phyloP scores from a whole-genome alignment of 2,113 vertebrate species.

The Glaucomys volans region DNA sequence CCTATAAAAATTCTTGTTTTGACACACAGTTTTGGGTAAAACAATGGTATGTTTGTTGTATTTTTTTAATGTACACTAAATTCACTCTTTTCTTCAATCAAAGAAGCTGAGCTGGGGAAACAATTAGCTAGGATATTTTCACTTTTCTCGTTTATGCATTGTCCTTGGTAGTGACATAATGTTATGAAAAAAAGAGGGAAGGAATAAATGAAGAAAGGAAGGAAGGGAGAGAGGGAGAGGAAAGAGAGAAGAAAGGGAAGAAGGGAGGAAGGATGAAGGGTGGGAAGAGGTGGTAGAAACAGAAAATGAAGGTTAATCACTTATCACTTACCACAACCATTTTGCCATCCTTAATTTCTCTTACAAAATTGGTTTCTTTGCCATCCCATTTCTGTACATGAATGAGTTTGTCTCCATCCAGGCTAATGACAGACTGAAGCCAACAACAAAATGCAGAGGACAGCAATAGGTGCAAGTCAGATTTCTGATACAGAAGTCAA shows the following conservation, averaged over 20 bases:
- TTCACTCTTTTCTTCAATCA: slow-evolving; percentile 4
- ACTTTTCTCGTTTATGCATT: not conserved
- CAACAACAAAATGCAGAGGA: slow-evolving; percentile 69
- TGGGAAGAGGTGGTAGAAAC: fast-evolving
- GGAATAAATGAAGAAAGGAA: too few species aligned
- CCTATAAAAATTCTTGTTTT: not conserved
- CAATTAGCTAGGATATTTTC: not conserved
- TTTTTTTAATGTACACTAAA: not conserved
- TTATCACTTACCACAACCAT: slow-evolving; percentile 92
- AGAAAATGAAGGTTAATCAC: not conserved
- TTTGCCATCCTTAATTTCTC: slow-evolving; percentile 95
- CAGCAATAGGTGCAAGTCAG: not conserved
- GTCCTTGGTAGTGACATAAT: not conserved
- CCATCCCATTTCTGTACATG: slow-evolving; percentile 97
- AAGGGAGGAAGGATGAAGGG: not conserved
- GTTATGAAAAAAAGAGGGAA: not conserved
- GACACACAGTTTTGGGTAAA: not conserved
- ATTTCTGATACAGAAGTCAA: not conserved
- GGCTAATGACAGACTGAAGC: slow-evolving; percentile 91
- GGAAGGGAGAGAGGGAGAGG: not conserved
- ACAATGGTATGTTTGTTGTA: not conserved
- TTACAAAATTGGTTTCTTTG: slow-evolving; percentile 94
- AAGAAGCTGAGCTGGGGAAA: not conserved
- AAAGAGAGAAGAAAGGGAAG: too few species aligned
- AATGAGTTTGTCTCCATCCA: slow-evolving; percentile 94